Evolutionary conservation across 2,113 vertebrate species (phyloP), one percentile per base, ranked within the genome.

Genomic region (Cisticola juncidis): DNA sequence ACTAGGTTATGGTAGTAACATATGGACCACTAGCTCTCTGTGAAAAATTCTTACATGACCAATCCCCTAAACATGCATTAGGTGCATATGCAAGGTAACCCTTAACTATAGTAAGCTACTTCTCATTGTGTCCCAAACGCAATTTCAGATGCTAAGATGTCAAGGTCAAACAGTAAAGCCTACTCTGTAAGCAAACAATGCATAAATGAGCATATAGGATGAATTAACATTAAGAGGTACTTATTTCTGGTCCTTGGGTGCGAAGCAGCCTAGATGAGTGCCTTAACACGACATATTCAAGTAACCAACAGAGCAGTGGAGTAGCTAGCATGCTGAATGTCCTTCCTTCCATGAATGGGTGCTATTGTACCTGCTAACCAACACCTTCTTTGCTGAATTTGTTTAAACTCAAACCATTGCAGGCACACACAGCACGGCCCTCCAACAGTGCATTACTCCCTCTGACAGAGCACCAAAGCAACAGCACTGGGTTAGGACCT

Each of bases 331-430:
- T 4, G 11, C 12, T 21, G 4, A 76, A 57, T 4, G 3, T 31
- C 33, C 3, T 23, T 90, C 42, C 25, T 58, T 62, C 28, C 45
- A 36, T 24, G 50, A 80, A 81, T 0, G 0, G 8, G 10, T 48
- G 31, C n/a, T 35, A 40, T 26, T 25, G 31, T 3, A 44, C 2
- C 56, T 58, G 13, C 21, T 57, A 64, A 68, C 4, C 15, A 42
- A 33, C 12, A 54, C 12, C 7, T 16, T 38, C 26, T 45, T 10
- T 25, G 11, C 22, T 29, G 35, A 12, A 31, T 24, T 69, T 54
- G 15, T 9, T 72, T 88, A 56, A 31, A 38, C 13, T 47, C 11
- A 89, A 79, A 68, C 10, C 22, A 68, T 1, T 54, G 42, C 50
- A 61, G 45, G 9, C 18, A 65, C 9, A 3, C 20, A 65, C 1